Evolutionary conservation across 2,888 invertebrate genomes (phyloP).

Genomic region (Rhogogaster chlorosoma): DNA sequence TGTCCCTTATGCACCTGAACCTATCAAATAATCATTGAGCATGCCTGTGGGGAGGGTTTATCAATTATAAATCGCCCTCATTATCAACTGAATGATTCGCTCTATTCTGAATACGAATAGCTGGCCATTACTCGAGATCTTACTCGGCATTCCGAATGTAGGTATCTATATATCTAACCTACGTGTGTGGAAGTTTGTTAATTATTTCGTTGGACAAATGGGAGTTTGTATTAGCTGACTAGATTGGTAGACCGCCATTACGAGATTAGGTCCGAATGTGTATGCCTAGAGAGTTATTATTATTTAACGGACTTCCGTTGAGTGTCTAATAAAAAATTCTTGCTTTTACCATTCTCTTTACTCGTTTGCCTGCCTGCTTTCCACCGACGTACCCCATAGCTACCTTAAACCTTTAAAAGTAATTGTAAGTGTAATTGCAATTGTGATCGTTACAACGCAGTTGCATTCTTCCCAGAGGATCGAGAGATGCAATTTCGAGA

Average conservation of each 20-base stretch:
- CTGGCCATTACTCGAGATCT: not conserved
- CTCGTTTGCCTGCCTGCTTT: not conserved
- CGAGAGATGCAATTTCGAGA: not conserved
- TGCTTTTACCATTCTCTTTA: not conserved
- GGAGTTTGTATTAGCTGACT: conserved; percentile 19
- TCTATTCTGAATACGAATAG: not conserved
- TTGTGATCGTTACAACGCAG: not conserved
- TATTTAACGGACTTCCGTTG: conserved; percentile 29
- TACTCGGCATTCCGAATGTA: not conserved
- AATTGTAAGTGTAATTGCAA: conserved; percentile 17
- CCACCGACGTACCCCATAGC: not conserved
- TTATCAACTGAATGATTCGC: not conserved
- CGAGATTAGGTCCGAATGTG: conserved; percentile 35
- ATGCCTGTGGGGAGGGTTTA: not conserved
- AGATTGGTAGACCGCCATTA: conserved; percentile 30
- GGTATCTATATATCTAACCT: no score
- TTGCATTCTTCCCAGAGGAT: not conserved
- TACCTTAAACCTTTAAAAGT: not conserved
- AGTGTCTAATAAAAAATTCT: conserved; percentile 6
- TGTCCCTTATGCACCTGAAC: not conserved
- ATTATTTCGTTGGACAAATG: conserved; percentile 34
- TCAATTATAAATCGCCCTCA: not conserved
- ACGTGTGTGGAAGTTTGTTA: not conserved
- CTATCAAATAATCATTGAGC: not conserved
- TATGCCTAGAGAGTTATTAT: conserved; percentile 12